A percentile compares a stretch with the other conserved stretches of the same genome.
Conservation (phyloP, 2,113 vertebrate genomes). For the Phycodurus eques region DNA sequence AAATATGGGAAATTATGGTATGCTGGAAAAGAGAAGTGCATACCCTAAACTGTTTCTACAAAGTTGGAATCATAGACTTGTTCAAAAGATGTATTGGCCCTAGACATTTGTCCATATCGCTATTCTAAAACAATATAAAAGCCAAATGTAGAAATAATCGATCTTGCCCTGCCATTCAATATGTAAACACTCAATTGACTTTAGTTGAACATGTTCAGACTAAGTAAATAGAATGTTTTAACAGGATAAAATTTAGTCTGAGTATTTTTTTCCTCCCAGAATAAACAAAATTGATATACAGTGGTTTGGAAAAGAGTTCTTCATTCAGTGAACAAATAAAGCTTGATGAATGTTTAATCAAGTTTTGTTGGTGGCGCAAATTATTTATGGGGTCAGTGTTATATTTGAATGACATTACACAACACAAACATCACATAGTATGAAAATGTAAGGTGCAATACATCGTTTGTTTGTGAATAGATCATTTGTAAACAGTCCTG, state of each 20-base stretch:
- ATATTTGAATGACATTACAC: not conserved
- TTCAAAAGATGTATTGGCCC: not conserved
- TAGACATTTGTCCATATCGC: not conserved
- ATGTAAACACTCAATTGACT: no score
- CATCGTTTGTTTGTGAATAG: not conserved
- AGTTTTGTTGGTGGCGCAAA: not conserved
- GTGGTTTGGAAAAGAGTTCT: not conserved
- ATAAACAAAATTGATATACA: not conserved
- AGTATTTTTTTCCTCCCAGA: no score
- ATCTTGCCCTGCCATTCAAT: no score
- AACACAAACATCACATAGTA: not conserved
- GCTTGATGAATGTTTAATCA: not conserved
- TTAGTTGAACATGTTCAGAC: not conserved
- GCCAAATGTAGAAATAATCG: no score
- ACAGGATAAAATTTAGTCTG: not conserved
- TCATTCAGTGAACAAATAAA: not conserved
- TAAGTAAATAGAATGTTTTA: not conserved
- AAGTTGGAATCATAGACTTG: not conserved
- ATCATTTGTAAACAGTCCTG: not conserved
- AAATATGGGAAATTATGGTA: no score
- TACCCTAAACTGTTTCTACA: not conserved
- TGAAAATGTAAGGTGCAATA: not conserved
- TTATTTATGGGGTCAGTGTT: not conserved
- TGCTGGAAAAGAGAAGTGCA: not conserved
- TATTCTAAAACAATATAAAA: not conserved